phyloP scores from a whole-genome alignment of 2,113 vertebrate genomes.

The Cariama cristata region DNA sequence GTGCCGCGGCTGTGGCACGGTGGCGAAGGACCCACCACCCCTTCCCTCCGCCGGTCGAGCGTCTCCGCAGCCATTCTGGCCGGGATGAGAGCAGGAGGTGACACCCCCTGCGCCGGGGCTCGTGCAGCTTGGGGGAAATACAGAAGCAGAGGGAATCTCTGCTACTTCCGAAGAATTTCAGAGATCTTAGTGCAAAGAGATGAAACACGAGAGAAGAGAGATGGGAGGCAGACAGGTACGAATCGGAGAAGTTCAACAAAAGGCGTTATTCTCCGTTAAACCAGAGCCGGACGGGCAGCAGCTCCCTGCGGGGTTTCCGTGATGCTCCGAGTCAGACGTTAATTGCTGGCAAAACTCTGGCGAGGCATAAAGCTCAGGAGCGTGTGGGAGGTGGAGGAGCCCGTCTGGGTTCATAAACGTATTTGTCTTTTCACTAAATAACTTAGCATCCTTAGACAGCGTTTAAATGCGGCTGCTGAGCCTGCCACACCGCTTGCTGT shows the following conservation, averaged over 20 bases:
- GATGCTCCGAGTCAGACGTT: background rate
- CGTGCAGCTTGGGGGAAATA: rapidly evolving
- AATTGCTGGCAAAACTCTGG: background rate
- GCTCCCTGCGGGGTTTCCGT: background rate
- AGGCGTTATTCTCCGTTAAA: rapidly evolving
- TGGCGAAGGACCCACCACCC: background rate
- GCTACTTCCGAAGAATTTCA: background rate
- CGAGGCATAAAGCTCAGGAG: rapidly evolving
- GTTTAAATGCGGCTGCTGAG: background rate
- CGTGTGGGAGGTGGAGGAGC: background rate
- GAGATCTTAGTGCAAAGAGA: rapidly evolving
- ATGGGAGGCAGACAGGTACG: rapidly evolving
- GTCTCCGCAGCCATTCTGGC: background rate
- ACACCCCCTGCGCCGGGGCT: rapidly evolving
- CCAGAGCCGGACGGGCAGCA: background rate
- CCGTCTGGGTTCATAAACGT: rapidly evolving
- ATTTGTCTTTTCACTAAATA: background rate
- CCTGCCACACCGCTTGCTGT: rapidly evolving
- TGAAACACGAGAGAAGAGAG: rapidly evolving
- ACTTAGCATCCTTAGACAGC: background rate
- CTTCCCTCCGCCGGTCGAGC: rapidly evolving
- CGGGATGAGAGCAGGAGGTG: background rate
- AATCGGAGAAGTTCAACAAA: rapidly evolving
- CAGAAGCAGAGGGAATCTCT: background rate
- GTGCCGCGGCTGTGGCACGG: rapidly evolving